Evolutionary conservation across 2,797 vertebrate genomes (phyloP).

Genomic region (Typhlichthys subterraneus): DNA sequence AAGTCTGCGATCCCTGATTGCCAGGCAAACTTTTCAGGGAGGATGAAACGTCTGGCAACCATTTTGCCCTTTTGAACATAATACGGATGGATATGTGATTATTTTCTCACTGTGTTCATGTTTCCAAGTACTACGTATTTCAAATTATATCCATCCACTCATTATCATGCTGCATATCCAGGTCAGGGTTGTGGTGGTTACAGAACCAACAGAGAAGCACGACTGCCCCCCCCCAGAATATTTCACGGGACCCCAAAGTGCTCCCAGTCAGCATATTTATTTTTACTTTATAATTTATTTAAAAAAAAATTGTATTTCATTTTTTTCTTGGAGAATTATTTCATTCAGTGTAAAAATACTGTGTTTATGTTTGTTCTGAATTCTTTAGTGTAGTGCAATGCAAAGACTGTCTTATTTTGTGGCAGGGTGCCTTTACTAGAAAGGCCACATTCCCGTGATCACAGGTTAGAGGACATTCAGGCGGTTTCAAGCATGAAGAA

Average conservation of each 20-base stretch:
- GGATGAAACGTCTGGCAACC: neutral
- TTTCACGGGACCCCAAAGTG: no score
- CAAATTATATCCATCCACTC: neutral
- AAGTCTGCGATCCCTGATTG: neutral
- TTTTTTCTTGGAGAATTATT: no score
- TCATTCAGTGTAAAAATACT: neutral
- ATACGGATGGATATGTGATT: neutral
- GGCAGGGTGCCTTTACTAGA: neutral
- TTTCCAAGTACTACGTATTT: neutral
- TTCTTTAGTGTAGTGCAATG: no score
- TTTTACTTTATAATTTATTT: no score
- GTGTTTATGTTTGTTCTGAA: no score
- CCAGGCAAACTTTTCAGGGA: neutral
- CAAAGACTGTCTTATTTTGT: neutral
- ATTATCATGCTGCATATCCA: no score
- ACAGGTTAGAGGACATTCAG: conserved; percentile 2
- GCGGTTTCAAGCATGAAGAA: no score
- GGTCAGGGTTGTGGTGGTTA: no score
- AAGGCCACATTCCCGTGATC: neutral
- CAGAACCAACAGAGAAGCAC: no score
- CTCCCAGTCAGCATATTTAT: no score
- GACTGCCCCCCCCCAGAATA: no score
- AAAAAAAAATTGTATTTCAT: no score
- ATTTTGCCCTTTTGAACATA: neutral
- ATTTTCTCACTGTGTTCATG: conserved; percentile 2